A percentile compares a stretch with the other conserved stretches of the same genome.
These are phyloP conservation scores for Caenorhabditis inopinata DNA, from an alignment of 1,140 invertebrate species.

Conservation along the genomic window DNA sequence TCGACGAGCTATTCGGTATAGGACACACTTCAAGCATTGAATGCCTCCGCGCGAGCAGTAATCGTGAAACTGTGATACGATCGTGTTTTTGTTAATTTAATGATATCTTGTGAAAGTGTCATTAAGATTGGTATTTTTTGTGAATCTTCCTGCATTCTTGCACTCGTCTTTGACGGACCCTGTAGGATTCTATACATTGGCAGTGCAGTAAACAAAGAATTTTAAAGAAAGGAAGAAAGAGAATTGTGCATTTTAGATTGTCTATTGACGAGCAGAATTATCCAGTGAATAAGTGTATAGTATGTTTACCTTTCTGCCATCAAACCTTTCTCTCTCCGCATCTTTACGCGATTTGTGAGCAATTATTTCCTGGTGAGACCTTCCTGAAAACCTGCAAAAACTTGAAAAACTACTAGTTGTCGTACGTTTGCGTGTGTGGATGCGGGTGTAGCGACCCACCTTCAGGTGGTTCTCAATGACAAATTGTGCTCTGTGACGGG, in stretches of 20 bases:
- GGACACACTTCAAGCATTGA: no score
- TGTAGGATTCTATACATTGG: no score
- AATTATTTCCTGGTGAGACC: constrained; percentile 19
- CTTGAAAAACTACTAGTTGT: constrained; percentile 29
- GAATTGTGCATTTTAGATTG: constrained; percentile 1
- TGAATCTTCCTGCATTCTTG: no score
- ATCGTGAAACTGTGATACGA: no score
- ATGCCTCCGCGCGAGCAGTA: no score
- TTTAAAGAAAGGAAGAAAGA: neutral
- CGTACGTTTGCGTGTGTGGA: neutral
- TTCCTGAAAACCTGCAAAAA: constrained; percentile 33
- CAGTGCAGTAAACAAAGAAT: no score
- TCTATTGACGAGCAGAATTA: neutral
- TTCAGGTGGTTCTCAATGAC: constrained; percentile 26
- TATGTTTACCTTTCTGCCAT: constrained; percentile 24
- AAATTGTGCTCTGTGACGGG: constrained; percentile 21
- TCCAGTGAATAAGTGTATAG: constrained; percentile 10
- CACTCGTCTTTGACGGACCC: no score
- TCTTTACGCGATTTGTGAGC: constrained; percentile 22
- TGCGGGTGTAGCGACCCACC: neutral
- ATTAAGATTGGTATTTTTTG: no score
- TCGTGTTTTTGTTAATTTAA: no score
- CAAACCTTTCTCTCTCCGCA: neutral
- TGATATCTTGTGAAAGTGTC: no score
- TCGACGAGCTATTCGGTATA: no score